Evolutionary conservation across 1,140 invertebrate genomes (phyloP).

Genomic region (Lasioglossum baleicum): DNA sequence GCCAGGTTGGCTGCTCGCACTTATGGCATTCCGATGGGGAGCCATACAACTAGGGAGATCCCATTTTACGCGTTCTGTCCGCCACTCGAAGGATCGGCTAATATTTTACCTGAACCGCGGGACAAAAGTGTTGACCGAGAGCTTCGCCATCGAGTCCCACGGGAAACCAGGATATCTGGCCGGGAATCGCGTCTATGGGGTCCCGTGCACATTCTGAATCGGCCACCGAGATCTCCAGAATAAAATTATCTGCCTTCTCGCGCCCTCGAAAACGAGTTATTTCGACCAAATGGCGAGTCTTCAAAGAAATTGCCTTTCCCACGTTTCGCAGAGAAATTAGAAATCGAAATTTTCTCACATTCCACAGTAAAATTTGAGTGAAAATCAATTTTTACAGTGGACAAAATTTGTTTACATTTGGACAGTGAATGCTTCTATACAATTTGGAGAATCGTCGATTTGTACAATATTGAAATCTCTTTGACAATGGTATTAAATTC

Average conservation of each 20-base stretch:
- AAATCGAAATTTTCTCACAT: too few relatives aligned
- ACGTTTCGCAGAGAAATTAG: too few relatives aligned
- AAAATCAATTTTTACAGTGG: too few relatives aligned
- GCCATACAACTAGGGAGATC: constrained; percentile 34
- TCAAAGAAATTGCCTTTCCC: too few relatives aligned
- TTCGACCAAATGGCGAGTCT: too few relatives aligned
- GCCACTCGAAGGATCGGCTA: constrained; percentile 54
- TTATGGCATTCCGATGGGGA: constrained; percentile 7
- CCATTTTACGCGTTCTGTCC: constrained; percentile 50
- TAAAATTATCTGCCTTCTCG: neutral
- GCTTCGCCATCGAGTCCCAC: constrained; percentile 45
- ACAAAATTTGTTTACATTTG: too few relatives aligned
- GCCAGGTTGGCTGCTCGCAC: constrained; percentile 19
- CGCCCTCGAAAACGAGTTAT: too few relatives aligned
- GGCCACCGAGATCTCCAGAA: neutral
- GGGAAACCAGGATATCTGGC: constrained; percentile 44
- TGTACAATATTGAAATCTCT: too few relatives aligned
- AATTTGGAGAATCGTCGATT: too few relatives aligned
- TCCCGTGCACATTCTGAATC: neutral
- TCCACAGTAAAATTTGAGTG: too few relatives aligned
- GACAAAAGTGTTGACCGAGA: constrained; percentile 58
- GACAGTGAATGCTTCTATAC: too few relatives aligned
- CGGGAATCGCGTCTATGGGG: constrained; percentile 21
- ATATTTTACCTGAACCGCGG: constrained; percentile 62
- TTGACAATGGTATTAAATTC: too few relatives aligned